Evolutionary conservation across 2,113 vertebrate species (phyloP), one percentile per base, ranked within the genome.

Genomic region (Antechinus flavipes): DNA sequence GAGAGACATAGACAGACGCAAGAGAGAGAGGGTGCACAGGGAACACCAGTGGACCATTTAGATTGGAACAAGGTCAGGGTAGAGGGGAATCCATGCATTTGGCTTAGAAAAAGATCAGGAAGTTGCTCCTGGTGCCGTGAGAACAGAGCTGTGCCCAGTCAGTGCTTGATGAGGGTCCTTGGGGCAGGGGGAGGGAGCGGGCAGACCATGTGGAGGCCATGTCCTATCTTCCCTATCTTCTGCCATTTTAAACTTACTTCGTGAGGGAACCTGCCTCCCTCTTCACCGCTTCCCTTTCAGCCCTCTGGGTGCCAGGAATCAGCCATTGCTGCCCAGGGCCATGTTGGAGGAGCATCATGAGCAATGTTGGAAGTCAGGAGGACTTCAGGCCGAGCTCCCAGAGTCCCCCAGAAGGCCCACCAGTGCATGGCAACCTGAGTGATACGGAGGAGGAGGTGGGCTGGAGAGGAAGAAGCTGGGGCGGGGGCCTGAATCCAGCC

Each of bases 381-480:
- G 23, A 91, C 35, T 25, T 8, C 56, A 46, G 42, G 89, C 8
- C 1, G 42, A 49, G 89, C 2, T 7, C 26, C 89, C 89, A 49
- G 42, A 26, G 46, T 7, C 25, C 10, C 89, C 89, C 42, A 91
- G 91, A 92, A 90, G 55, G 30, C 89, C 49, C 61, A 91, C 91
- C 90, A 68, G n/a, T 90, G 90, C 68, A 93, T 30, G 42, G 42
- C 49, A 54, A 68, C 91, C 24, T 1, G 4, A 0, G 8, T 0
- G 0, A 93, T 97, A 97, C 94, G 0, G 93, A 68, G 96, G 94
- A 96, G 95, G 97, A 92, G 91, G 97, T 95, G 2, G 94, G 58
- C 89, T 46, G 0, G 0, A 96, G 91, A 91, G 96, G 91, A 91
- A 92, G 96, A 95, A 0, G 90, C 58, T 90, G 26, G 0, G 3